Evolutionary conservation across 2,113 vertebrate species (phyloP).

Genomic region (Eolophus roseicapilla): DNA sequence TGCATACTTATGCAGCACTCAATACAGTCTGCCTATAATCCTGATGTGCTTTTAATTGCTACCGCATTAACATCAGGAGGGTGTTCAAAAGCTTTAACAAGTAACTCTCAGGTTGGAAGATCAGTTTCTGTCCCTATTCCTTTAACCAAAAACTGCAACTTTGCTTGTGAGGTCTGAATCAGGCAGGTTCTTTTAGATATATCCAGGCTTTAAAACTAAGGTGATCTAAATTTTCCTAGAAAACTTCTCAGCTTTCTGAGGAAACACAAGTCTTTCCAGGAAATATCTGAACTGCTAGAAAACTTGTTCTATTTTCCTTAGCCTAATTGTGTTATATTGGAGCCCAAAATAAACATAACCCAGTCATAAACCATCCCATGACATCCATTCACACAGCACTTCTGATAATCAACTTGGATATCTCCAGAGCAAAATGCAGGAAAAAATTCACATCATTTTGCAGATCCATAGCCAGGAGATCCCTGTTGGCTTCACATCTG

Average conservation of each 20-base stretch:
- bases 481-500: not conserved
- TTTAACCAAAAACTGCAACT: not conserved
- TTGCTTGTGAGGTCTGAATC: not conserved
- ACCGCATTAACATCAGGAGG: not conserved
- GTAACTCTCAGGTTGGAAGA: not conserved
- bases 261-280: not conserved
- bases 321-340: not conserved
- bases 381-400: not conserved
- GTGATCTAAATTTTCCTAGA: slow-evolving; percentile 17
- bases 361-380: not conserved
- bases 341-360: slow-evolving; percentile 5
- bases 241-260: not conserved
- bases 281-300: slow-evolving; percentile 2
- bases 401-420: not conserved
- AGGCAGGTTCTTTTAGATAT: not conserved
- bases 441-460: not conserved
- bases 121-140: not conserved
- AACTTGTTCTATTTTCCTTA: not conserved
- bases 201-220: not conserved
- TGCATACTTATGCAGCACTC: not conserved
- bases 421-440: not conserved
- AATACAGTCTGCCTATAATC: not conserved
- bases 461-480: not conserved
- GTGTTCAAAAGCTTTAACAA: not conserved
- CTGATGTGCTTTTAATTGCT: not conserved